Conservation (phyloP, 2,888 invertebrate species). For the Tenodera sinensis region DNA sequence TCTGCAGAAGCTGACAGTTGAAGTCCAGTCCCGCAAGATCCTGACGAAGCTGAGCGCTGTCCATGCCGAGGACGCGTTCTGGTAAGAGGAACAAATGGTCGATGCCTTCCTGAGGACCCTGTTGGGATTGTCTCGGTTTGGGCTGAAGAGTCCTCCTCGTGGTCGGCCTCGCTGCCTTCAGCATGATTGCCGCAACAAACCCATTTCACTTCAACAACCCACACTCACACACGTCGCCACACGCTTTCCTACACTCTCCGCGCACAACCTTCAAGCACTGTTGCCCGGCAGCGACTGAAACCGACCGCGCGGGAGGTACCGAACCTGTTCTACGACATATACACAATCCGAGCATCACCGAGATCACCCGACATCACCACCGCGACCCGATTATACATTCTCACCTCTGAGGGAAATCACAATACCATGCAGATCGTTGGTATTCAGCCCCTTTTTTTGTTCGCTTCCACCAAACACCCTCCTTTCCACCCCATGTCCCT, state of each 20-base stretch:
- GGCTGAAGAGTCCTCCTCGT: background rate
- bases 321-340: background rate
- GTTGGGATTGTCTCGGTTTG: background rate
- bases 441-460: background rate
- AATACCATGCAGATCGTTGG: background rate
- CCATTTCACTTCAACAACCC: background rate
- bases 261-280: background rate
- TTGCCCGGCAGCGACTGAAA: background rate
- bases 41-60: conserved; percentile 51
- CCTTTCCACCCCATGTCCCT: background rate
- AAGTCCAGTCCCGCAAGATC: conserved; percentile 55
- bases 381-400: background rate
- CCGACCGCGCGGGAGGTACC: background rate
- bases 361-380: background rate
- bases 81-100: conserved; percentile 55
- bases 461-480: background rate
- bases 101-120: conserved; percentile 50
- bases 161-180: conserved; percentile 17
- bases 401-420: background rate
- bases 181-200: conserved; percentile 10
- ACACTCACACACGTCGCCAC: background rate
- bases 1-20: conserved; percentile 50
- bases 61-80: conserved; percentile 53
- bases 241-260: background rate
- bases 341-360: background rate